A percentile compares a stretch with the other conserved stretches of the same genome.
Conservation (phyloP, 30 jellyfish, hydroid and myxozoan genomes). For the Chironex yamaguchii region DNA sequence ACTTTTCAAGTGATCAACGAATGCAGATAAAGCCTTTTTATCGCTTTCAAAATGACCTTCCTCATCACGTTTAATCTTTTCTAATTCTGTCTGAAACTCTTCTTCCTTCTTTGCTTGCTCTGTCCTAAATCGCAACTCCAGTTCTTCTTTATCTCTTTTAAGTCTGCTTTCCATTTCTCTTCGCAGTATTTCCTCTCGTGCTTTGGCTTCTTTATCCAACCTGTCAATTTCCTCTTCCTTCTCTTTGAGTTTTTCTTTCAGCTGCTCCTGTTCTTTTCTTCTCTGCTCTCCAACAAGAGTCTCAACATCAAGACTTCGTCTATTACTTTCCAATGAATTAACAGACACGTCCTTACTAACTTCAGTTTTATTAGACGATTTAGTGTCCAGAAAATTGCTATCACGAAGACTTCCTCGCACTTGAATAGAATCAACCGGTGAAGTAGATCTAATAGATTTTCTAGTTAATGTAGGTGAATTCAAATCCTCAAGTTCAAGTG, state of each 20-base stretch:
- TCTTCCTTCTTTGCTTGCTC: slow-evolving; percentile 6
- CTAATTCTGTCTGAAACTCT: background rate
- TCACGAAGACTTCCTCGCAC: no score
- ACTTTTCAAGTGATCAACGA: background rate
- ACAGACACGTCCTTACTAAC: no score
- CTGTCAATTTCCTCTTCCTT: slow-evolving; percentile 58
- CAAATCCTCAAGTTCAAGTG: background rate
- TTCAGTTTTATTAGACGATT: no score
- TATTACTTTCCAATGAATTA: background rate
- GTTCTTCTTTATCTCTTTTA: slow-evolving; percentile 26
- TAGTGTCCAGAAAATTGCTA: no score
- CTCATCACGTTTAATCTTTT: slow-evolving; percentile 39
- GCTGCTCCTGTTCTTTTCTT: slow-evolving; percentile 45
- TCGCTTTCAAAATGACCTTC: slow-evolving; percentile 5
- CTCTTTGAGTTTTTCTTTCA: slow-evolving; percentile 66
- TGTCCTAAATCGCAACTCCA: slow-evolving; percentile 32
- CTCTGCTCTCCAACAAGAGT: slow-evolving; percentile 67
- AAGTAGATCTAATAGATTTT: background rate
- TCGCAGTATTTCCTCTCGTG: slow-evolving; percentile 40
- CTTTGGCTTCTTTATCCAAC: slow-evolving; percentile 40
- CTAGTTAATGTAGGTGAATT: background rate
- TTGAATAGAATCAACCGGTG: background rate
- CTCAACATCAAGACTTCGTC: slow-evolving; percentile 8
- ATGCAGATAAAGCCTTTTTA: background rate
- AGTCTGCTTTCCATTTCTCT: slow-evolving; percentile 35